A percentile compares a stretch with the other conserved stretches of the same genome.
Conservation (phyloP, 2,113 vertebrate species). For the Eretmochelys imbricata region DNA sequence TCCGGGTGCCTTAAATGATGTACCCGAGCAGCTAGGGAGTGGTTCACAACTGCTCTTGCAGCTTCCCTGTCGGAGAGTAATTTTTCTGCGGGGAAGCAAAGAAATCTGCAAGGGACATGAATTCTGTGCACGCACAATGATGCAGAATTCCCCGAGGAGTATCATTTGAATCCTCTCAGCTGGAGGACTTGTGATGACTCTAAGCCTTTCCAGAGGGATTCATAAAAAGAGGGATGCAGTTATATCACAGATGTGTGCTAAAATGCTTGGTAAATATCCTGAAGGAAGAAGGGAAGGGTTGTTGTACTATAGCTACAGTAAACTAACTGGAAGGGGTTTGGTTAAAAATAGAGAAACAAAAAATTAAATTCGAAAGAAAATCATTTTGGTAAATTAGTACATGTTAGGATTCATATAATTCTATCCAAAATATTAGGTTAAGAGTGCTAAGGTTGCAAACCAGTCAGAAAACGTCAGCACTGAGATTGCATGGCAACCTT, state of each 20-base stretch:
- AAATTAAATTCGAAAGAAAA: background rate
- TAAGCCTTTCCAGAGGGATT: background rate
- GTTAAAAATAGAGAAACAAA: background rate
- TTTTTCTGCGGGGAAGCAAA: no score
- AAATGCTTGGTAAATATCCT: background rate
- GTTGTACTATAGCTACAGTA: accelerated
- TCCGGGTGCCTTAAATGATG: no score
- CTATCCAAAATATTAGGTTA: background rate
- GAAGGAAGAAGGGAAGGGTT: no score
- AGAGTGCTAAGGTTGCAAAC: background rate
- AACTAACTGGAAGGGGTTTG: background rate
- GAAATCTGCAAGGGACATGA: no score
- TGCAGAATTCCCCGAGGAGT: no score
- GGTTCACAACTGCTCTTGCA: no score
- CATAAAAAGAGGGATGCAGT: background rate
- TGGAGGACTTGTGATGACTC: background rate
- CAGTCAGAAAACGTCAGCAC: accelerated
- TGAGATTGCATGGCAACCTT: background rate
- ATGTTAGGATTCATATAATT: background rate
- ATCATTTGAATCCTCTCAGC: background rate
- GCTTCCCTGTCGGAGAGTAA: no score
- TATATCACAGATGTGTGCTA: background rate
- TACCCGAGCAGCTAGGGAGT: no score
- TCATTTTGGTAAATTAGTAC: background rate
- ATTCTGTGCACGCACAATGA: no score